Evolutionary conservation across 2,797 vertebrate genomes (phyloP), one percentile per base, ranked within the genome.

Genomic region (Ara ararauna): DNA sequence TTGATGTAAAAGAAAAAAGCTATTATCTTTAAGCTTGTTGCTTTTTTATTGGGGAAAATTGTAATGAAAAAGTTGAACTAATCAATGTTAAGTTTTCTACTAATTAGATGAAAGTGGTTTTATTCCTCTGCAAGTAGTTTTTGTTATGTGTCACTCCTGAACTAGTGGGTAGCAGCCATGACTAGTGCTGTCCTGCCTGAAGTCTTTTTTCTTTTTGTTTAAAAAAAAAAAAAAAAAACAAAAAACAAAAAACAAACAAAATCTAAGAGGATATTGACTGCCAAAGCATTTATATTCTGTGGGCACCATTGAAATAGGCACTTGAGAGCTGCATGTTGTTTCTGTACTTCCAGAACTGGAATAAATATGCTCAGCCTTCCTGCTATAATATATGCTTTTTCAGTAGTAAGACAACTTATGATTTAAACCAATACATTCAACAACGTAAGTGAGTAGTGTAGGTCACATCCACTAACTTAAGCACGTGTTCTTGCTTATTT

Each of bases 31-130:
- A 75, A 70, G 45, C 13, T 54, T 84, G 7, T 38, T 44, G 9
- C 9, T 75, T 89, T 87, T 87, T 84, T 51, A 81, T 64, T 15
- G 6, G 50, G 12, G 16, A 32, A 78, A 67, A 29, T 71, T 94
- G 86, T 91, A 93, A 90, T 67, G 51, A 86, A 79, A 91, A 92
- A 81, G 13, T 68, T 89, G 80, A 68, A 62, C 48, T 89, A 26
- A 50, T 75, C 53, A 29, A 2, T 91, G 18, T 36, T 77, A 74
- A n/a, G 4, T 60, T 92, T 75, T 70, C 38, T 81, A 19, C 44
- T 91, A 81, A 91, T 93, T 79, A 91, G 10, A 5, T 60, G n/a
- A 74, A 85, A 82, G 29, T 61, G 10, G 6, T 89, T 93, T 92
- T 60, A 86, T 87, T 82, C 44, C 13, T 80, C 45, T 87, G 16